Percentiles rank a stretch among this genome's conserved stretches.
Evolutionary conservation across 2,888 invertebrate genomes (phyloP).

Genomic region (Leucophenga montana): DNA sequence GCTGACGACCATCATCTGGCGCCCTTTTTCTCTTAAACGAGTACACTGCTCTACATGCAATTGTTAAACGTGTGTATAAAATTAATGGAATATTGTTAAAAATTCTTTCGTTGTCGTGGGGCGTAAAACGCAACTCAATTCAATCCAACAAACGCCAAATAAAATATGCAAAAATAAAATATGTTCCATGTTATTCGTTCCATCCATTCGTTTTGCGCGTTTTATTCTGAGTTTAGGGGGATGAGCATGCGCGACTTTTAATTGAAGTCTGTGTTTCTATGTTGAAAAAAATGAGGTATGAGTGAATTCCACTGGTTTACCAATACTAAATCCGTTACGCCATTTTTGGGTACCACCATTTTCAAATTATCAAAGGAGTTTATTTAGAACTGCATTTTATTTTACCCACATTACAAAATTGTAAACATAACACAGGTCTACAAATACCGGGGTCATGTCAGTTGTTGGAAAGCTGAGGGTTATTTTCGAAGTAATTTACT

Average conservation of each 20-base stretch:
- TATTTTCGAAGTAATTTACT: too few relatives aligned
- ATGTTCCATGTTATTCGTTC: neutral
- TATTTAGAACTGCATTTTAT: too few relatives aligned
- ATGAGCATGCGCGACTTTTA: conserved; percentile 6
- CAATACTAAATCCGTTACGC: too few relatives aligned
- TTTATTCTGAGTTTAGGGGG: conserved; percentile 12
- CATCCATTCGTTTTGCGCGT: too few relatives aligned
- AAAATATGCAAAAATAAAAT: conserved; percentile 25
- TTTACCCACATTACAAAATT: too few relatives aligned
- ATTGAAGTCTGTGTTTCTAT: conserved; percentile 12
- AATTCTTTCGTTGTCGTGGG: neutral
- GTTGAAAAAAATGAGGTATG: too few relatives aligned
- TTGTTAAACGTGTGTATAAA: conserved; percentile 20
- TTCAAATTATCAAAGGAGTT: too few relatives aligned
- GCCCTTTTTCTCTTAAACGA: neutral
- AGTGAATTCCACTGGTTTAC: too few relatives aligned
- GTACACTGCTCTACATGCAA: neutral
- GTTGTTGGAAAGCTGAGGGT: too few relatives aligned
- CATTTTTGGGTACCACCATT: too few relatives aligned
- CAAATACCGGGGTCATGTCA: too few relatives aligned
- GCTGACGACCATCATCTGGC: neutral
- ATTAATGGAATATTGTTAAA: conserved; percentile 21
- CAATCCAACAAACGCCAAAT: neutral
- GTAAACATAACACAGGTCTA: too few relatives aligned
- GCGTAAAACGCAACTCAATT: neutral